phyloP scores from a whole-genome alignment of 2,797 vertebrate genomes.

The Parambassis ranga region DNA sequence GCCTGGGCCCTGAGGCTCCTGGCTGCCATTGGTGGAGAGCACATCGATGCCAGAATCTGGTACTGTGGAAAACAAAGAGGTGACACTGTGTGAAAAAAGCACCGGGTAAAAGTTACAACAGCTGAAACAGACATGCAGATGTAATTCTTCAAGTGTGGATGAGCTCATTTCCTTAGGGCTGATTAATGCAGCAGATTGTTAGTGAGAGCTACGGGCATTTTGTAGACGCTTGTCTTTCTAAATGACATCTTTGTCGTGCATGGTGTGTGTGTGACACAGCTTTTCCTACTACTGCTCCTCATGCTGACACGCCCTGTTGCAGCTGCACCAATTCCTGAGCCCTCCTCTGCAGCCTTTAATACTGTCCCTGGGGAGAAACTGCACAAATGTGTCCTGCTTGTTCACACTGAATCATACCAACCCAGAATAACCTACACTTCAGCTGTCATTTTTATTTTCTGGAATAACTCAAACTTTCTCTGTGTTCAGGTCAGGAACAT shows the following conservation, averaged over 20 bases:
- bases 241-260: background rate
- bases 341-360: slow-evolving; percentile 9
- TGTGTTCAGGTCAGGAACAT: background rate
- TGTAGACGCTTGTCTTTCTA: background rate
- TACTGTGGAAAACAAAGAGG: slow-evolving; percentile 75
- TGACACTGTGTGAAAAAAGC: background rate
- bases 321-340: slow-evolving; percentile 18
- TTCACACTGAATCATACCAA: slow-evolving; percentile 10
- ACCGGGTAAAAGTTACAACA: too few relatives aligned
- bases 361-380: background rate
- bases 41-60: slow-evolving; percentile 84
- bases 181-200: background rate
- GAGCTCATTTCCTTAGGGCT: too few relatives aligned
- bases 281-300: background rate
- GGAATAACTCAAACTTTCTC: too few relatives aligned
- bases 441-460: background rate
- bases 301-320: slow-evolving; percentile 21
- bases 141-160: too few relatives aligned
- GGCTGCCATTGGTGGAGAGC: slow-evolving; percentile 87
- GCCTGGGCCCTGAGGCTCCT: slow-evolving; percentile 86
- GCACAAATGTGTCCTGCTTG: slow-evolving; percentile 20
- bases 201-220: background rate
- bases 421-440: background rate
- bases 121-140: background rate
- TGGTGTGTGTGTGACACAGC: background rate